Percentiles rank a stretch among this genome's conserved stretches.
Conservation (phyloP, 2,113 vertebrate species). For the Ovis aries region DNA sequence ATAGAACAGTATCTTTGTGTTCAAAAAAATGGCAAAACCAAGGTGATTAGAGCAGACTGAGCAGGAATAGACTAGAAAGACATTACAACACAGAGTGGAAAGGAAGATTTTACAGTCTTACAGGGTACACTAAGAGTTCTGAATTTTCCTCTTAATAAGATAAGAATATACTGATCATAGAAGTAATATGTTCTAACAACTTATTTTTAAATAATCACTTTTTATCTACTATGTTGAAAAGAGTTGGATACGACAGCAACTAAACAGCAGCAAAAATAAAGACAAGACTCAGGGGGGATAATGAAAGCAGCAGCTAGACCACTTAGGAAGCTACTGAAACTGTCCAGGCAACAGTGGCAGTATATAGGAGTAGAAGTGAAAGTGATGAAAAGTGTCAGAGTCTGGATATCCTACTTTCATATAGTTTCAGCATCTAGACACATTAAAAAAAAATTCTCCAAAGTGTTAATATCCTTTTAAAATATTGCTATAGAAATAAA, state of each 20-base stretch:
- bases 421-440: neutral
- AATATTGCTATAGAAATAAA: neutral
- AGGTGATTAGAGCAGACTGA: neutral
- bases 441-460: neutral
- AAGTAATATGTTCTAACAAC: neutral
- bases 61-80: neutral
- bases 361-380: neutral
- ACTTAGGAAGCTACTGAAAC: neutral
- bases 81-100: neutral
- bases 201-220: constrained; percentile 12
- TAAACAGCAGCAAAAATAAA: neutral
- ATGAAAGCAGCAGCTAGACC: neutral
- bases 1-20: neutral
- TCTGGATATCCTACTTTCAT: neutral
- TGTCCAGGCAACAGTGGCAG: neutral
- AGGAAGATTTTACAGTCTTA: neutral
- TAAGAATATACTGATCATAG: neutral
- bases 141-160: neutral
- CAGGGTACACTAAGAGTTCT: neutral
- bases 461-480: neutral
- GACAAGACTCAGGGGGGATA: neutral
- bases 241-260: neutral
- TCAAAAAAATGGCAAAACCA: neutral
- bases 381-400: neutral
- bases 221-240: neutral